Percentiles rank a stretch among this genome's conserved stretches.
phyloP scores from a whole-genome alignment of 1,140 invertebrate genomes.

The Zaprionus vittiger region DNA sequence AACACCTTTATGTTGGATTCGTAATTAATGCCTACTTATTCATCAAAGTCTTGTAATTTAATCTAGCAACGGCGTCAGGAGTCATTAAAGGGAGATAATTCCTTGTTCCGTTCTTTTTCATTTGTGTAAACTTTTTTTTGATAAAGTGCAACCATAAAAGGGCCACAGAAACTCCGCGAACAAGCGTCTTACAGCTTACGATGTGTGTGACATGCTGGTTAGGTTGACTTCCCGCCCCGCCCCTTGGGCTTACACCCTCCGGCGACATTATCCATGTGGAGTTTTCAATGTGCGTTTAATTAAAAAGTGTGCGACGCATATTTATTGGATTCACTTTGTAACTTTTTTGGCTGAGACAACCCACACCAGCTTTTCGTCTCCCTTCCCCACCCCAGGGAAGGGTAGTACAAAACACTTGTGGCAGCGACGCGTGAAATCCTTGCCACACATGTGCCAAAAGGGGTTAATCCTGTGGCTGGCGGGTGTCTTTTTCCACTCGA shows the following conservation, averaged over 20 bases:
- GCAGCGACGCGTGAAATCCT: constrained; percentile 51
- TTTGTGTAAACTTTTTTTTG: constrained; percentile 37
- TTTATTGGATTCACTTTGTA: constrained; percentile 62
- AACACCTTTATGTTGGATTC: not conserved
- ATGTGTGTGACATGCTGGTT: constrained; percentile 16
- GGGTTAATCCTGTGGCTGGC: constrained; percentile 61
- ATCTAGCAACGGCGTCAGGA: not conserved
- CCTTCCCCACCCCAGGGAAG: not conserved
- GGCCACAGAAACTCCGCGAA: constrained; percentile 1
- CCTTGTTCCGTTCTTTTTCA: constrained; percentile 15
- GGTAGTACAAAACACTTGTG: constrained; percentile 37
- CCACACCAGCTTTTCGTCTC: not conserved
- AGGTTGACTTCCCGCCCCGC: not conserved
- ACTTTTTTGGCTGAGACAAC: constrained; percentile 29
- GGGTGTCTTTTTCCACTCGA: constrained; percentile 50
- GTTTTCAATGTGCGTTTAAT: constrained; percentile 50
- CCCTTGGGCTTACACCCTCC: not conserved
- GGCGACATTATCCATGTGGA: constrained; percentile 11
- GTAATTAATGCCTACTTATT: not conserved
- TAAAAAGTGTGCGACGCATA: constrained; percentile 51
- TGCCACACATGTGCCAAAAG: constrained; percentile 56
- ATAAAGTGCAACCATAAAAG: constrained; percentile 54
- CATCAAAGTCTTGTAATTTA: constrained; percentile 5
- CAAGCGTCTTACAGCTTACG: constrained; percentile 3
- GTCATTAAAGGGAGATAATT: not conserved